Percentiles rank a stretch among this genome's conserved stretches.
phyloP scores from a whole-genome alignment of 37 sponge, comb jelly and placozoan genomes.

The Sycon ciliatum region DNA sequence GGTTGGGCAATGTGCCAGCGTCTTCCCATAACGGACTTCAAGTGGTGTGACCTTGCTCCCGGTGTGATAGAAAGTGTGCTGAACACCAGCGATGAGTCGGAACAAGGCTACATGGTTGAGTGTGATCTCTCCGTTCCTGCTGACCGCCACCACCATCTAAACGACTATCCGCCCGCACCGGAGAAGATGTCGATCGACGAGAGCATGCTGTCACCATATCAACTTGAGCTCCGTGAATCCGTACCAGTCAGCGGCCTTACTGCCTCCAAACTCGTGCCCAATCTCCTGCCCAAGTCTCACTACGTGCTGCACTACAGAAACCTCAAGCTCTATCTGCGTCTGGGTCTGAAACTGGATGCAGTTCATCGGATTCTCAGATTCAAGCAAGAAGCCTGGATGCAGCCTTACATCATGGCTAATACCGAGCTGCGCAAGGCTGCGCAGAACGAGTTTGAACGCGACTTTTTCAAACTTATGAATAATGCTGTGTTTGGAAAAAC shows the following conservation, averaged over 20 bases:
- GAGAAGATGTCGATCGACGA: no score
- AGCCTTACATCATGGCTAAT: constrained; percentile 17
- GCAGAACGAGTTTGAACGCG: constrained; percentile 16
- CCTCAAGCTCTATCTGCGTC: constrained; percentile 18
- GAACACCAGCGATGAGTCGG: no score
- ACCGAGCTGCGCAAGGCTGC: constrained; percentile 13
- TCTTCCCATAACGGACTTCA: neutral
- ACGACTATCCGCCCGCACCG: no score
- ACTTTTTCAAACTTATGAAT: constrained; percentile 22
- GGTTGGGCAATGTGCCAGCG: neutral
- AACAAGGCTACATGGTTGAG: no score
- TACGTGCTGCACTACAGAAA: constrained; percentile 23
- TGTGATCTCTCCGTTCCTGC: no score
- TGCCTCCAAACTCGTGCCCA: constrained; percentile 29
- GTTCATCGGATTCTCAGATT: constrained; percentile 12
- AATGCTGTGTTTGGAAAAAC: no score
- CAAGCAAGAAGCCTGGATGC: constrained; percentile 27
- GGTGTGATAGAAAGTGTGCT: no score
- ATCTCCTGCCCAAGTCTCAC: constrained; percentile 10
- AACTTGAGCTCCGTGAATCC: no score
- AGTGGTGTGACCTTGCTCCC: no score
- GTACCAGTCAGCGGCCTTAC: no score
- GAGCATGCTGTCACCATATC: no score
- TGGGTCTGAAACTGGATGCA: neutral
- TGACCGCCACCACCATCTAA: no score